Evolutionary conservation across 2,113 vertebrate species (phyloP).

Genomic region (Peromyscus californicus): DNA sequence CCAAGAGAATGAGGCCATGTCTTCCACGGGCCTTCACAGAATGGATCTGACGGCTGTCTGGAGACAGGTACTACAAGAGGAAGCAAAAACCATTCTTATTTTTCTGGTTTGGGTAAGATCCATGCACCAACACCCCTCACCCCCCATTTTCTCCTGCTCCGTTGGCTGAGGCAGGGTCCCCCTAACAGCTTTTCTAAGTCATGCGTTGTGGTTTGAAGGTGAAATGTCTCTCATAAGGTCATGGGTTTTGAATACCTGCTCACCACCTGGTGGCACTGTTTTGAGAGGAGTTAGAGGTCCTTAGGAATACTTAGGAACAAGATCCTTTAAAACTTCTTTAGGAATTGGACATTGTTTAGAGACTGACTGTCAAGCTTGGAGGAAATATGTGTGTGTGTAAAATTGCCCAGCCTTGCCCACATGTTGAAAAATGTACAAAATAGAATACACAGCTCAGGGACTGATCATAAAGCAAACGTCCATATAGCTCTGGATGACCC

Average conservation of each 20-base stretch:
- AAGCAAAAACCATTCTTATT: background rate
- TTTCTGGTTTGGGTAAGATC: background rate
- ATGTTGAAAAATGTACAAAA: background rate
- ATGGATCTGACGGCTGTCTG: background rate
- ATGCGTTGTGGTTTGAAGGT: background rate
- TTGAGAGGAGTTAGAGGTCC: background rate
- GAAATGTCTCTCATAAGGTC: background rate
- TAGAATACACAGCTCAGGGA: background rate
- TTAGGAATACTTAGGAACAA: background rate
- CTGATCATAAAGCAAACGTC: background rate
- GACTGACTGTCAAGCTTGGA: background rate
- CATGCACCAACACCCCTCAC: accelerated
- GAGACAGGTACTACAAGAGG: background rate
- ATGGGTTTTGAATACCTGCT: background rate
- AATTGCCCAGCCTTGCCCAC: background rate
- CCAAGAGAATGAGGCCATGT: background rate
- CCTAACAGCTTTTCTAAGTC: background rate
- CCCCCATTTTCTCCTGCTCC: background rate
- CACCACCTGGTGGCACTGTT: background rate
- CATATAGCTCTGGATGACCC: background rate
- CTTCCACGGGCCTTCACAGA: too few species aligned
- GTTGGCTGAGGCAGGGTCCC: background rate
- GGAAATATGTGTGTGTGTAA: background rate
- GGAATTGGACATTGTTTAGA: background rate
- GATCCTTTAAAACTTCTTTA: background rate